Base-by-base conservation (phyloP, 1,140 invertebrate genomes). In the Homalodisca vitripennis region DNA sequence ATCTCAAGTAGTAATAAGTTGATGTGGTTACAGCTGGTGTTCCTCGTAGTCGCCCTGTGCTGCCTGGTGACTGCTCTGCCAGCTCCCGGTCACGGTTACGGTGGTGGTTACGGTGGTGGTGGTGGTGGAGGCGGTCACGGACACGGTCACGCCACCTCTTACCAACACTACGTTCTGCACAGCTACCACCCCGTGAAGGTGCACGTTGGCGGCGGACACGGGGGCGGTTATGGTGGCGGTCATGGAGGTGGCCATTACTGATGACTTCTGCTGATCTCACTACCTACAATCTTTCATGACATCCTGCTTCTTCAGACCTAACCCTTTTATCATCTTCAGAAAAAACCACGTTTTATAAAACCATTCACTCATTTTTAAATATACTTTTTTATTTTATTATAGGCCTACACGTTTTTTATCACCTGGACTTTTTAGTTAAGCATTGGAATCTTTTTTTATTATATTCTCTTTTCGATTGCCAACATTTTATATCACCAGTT, bases 71-170 rank as follows among this genome's bases (percentile, higher is more conserved):
- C 53, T 24, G 68, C 31, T 26, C 13, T 63, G 20, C 55, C 55
- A 24, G 68, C 34, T 6, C 29, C 30, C 3, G 57, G 41, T 3
- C 65, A 68, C 41, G 17, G 22, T n/a, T 14, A 22, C 3, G 48
- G 48, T 26, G 65, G 65, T 2, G 66, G 66, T 13, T 65, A 70
- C 66, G 66, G 53, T 46, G 48, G 55, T 20, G 66, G 69, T 12
- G 65, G 67, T 57, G 62, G 29, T 24, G 47, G 60, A 20, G 65
- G 60, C 13, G 70, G 71, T 0, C 68, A 73, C 57, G 72, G 70
- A 17, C 72, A 73, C 29, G 71, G 72, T 12, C 73, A 75, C 31
- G 74, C 74, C 27, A 75, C 74, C 6, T 74, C 73, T 14, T 74
- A 71, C 62, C 73, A 75, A 53, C 70, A 72, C 66, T 74, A 72